These are phyloP conservation scores for Tipula helvola DNA, from an alignment of 2,888 invertebrate genomes.

Conservation along the genomic window DNA sequence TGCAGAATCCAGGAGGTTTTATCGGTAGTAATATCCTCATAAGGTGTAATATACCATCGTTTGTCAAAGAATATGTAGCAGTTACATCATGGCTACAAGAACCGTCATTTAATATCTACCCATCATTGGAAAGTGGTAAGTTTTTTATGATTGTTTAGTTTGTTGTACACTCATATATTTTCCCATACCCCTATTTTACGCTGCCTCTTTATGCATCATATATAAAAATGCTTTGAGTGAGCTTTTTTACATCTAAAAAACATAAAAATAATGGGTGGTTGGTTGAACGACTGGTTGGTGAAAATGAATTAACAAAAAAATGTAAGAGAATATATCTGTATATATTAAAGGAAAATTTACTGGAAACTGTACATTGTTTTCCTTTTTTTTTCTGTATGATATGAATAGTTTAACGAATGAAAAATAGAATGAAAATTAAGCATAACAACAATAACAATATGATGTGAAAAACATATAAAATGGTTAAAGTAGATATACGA, in stretches of 20 bases:
- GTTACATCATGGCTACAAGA: constrained; percentile 45
- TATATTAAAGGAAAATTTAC: neutral
- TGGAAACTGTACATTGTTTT: neutral
- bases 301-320: neutral
- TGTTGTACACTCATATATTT: neutral
- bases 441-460: neutral
- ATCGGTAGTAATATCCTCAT: constrained; percentile 42
- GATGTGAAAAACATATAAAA: neutral
- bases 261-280: neutral
- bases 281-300: neutral
- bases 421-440: neutral
- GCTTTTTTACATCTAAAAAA: neutral
- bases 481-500: neutral
- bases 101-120: constrained; percentile 43
- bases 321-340: neutral
- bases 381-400: neutral
- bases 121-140: constrained; percentile 41
- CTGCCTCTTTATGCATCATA: neutral
- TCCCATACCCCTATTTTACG: neutral
- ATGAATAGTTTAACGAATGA: neutral
- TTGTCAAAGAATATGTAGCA: constrained; percentile 42
- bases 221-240: neutral
- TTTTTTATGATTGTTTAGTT: constrained; percentile 13
- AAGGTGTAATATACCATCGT: constrained; percentile 42
- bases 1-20: constrained; percentile 44